Evolutionary conservation across 2,797 vertebrate genomes (phyloP).

Genomic region (Sebastes alutus): DNA sequence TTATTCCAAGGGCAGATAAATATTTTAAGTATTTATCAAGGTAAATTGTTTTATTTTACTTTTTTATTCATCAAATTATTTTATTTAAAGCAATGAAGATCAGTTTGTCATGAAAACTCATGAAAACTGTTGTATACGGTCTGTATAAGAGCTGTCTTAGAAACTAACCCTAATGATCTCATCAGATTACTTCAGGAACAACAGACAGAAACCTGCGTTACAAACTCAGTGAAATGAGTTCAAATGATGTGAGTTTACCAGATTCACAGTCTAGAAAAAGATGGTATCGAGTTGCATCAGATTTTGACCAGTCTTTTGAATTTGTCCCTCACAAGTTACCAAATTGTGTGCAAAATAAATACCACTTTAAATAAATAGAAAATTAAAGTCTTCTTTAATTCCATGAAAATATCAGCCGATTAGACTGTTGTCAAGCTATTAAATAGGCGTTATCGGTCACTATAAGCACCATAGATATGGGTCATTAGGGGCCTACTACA

Average conservation of each 20-base stretch:
- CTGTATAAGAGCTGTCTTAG: neutral
- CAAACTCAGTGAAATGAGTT: too few species aligned
- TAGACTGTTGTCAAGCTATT: too few species aligned
- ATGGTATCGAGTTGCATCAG: neutral
- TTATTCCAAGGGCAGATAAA: neutral
- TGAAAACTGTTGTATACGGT: neutral
- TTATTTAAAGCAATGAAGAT: neutral
- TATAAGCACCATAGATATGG: too few species aligned
- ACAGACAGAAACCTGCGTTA: neutral
- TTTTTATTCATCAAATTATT: neutral
- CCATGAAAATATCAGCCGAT: neutral
- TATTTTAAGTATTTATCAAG: too few species aligned
- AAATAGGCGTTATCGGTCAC: too few species aligned
- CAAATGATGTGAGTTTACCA: neutral
- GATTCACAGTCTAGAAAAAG: neutral
- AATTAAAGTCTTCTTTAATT: neutral
- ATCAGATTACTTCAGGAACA: neutral
- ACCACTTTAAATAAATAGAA: neutral
- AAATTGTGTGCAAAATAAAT: neutral
- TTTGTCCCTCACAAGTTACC: neutral
- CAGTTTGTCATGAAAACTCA: neutral
- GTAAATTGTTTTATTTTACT: neutral
- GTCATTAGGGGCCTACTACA: too few species aligned
- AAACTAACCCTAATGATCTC: neutral
- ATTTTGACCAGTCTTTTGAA: neutral